Evolutionary conservation across 30 jellyfish, hydroid and myxozoan species (phyloP), one percentile per base, ranked within the genome.

Genomic region (Aurelia coerulea): DNA sequence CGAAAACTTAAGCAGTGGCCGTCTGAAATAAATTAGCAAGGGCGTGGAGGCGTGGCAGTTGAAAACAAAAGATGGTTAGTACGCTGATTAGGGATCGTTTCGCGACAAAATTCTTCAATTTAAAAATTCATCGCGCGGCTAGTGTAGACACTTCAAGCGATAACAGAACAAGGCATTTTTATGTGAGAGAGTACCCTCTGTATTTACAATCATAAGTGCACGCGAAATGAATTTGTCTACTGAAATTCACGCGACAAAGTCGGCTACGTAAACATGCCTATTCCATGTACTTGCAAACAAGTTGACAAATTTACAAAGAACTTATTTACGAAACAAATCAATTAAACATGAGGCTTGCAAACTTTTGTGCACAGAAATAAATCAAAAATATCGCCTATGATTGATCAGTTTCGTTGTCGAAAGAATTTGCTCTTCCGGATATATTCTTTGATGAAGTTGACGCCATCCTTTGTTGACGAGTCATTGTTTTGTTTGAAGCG

Each of bases 121-220:
- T 9, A 7, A 46, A 46, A 46, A 46, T 5, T 46, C 56, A 46
- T 46, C 56, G 56, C 12, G 56, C 56, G 56, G 56, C 14, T 13
- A 46, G 56, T 46, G 6, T 46, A 6, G 56, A 9, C 56, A 46
- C 56, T 46, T 46, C 14, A 9, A 9, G 56, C 8, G 56, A 46
- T 46, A 46, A 46, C 56, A 46, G 8, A 46, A 46, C 56, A 46
- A 46, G 56, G 15, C 56, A 46, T 46, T 46, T 46, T 46, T 46
- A 46, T 46, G 56, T 60, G 70, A 17, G 70, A 60, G 35, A 23
- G 13, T 3, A 60, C 70, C 70, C 70, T 60, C 70, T 60, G 70
- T 60, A 23, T 60, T 60, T 60, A 23, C 35, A 17, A n/a, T 60
- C 4, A 60, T 60, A 11, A n/a, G 35, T 60, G 35, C 11, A 17